Base-by-base conservation (phyloP, 1,140 invertebrate genomes). In the Cotesia typhae region DNA sequence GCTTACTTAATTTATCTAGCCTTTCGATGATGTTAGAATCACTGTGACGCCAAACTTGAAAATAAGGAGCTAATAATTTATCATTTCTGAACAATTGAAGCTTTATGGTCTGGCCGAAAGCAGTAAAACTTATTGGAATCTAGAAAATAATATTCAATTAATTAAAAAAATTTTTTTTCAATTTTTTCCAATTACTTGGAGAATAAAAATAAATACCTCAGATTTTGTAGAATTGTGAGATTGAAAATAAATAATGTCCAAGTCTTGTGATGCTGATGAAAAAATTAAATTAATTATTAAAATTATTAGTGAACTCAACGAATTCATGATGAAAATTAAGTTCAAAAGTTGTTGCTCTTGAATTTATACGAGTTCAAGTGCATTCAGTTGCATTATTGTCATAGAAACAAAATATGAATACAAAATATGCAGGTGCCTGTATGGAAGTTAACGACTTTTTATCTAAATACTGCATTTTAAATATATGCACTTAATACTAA, bases 71-170 rank as follows among this genome's bases (percentile, higher is more conserved):
- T 28, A 86, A 36, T 12, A 90, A 82, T 37, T 83, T 85, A n/a
- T 83, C 77, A 71, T 90, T 90, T 74, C 80, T 84, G 66, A 78
- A 83, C 41, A 90, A 74, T 73, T 78, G 82, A 47, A 89, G 78
- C 55, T 86, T 73, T 5, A 89, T 78, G 7, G 72, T 78, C 51
- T 77, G 79, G 1, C 82, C 83, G 36, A 85, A 85, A 2, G 77
- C 83, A 17, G 77, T 79, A 59, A 86, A 85, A 66, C 65, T 80
- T 59, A 86, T 36, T 0, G 82, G 83, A 52, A 85, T 76, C 83
- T 86, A 76, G 3, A 80, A 79, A 70, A 60, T 36, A 57, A 47
- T 36, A n/a, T 66, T 52, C 20, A 17, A 59, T 66, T 10, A 47
- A 10, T 47, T 6, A 7, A 7, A 69, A 59, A 69, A 69, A 20